Evolutionary conservation across 2,888 invertebrate species (phyloP).

Genomic region (Sminthurinus aureus): DNA sequence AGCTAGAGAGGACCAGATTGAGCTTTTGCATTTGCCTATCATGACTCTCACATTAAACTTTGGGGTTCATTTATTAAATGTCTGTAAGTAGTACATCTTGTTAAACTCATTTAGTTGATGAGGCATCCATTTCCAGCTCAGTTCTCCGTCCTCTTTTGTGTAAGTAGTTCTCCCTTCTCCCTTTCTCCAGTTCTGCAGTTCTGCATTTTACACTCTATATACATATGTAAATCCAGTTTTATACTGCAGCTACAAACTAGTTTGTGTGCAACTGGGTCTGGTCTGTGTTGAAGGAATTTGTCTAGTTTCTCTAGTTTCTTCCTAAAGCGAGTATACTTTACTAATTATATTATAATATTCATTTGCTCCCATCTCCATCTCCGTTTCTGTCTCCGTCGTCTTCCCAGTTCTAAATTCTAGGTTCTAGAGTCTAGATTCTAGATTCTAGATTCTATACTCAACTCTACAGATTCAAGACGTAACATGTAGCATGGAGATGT

Average conservation of each 20-base stretch:
- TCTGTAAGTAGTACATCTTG: slow-evolving; percentile 23
- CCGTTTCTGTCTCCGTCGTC: no score
- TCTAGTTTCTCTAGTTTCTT: no score
- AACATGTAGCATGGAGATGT: no score
- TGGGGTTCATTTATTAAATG: slow-evolving; percentile 31
- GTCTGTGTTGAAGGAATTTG: no score
- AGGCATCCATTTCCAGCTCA: background rate
- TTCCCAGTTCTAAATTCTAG: background rate
- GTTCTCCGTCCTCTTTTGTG: background rate
- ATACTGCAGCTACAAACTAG: no score
- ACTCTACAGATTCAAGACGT: no score
- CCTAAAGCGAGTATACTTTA: background rate
- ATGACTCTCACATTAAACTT: slow-evolving; percentile 10
- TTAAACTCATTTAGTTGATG: slow-evolving; percentile 17
- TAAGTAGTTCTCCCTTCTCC: background rate
- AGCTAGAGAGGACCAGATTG: background rate
- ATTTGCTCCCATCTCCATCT: background rate
- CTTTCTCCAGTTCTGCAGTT: background rate
- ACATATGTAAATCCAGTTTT: no score
- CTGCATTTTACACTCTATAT: no score
- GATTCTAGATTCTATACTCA: no score
- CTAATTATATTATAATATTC: slow-evolving; percentile 1
- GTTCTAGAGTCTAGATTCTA: no score
- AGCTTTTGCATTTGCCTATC: slow-evolving; percentile 6
- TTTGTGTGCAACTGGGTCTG: no score